A percentile compares a stretch with the other conserved stretches of the same genome.
These are phyloP conservation scores for Epistrophe grossulariae DNA, from an alignment of 2,888 invertebrate species.

Conservation along the genomic window DNA sequence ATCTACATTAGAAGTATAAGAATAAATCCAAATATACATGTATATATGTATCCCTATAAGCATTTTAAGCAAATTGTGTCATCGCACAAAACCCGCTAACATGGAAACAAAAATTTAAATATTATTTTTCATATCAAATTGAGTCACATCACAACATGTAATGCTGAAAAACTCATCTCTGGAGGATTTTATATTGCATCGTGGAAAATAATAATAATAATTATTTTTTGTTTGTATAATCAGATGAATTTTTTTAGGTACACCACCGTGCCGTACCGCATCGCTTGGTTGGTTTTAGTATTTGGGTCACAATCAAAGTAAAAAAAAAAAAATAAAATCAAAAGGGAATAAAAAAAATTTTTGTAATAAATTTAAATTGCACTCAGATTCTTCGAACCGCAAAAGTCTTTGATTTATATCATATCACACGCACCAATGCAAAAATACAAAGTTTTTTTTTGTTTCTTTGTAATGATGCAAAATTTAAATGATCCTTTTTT, in stretches of 20 bases:
- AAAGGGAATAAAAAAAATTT: neutral
- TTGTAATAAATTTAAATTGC: neutral
- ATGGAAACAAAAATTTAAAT: conserved; percentile 7
- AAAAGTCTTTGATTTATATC: conserved; percentile 1
- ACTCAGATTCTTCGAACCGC: conserved; percentile 6
- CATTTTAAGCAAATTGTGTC: neutral
- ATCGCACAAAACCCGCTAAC: neutral
- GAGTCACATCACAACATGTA: neutral
- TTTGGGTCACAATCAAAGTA: neutral
- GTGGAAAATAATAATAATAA: neutral
- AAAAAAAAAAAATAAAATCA: neutral
- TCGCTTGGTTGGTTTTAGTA: neutral
- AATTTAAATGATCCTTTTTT: neutral
- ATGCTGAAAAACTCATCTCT: neutral
- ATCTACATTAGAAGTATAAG: neutral
- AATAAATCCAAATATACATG: neutral
- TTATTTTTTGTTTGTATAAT: neutral
- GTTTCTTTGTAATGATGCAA: neutral
- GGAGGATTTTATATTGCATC: conserved; percentile 20
- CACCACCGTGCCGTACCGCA: too few relatives aligned
- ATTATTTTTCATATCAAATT: conserved; percentile 51
- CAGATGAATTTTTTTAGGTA: neutral
- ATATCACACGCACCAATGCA: neutral
- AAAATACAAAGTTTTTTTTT: neutral
- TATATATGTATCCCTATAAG: too few relatives aligned